Evolutionary conservation across 2,888 invertebrate species (phyloP).

Genomic region (Cerceris ruficornis): DNA sequence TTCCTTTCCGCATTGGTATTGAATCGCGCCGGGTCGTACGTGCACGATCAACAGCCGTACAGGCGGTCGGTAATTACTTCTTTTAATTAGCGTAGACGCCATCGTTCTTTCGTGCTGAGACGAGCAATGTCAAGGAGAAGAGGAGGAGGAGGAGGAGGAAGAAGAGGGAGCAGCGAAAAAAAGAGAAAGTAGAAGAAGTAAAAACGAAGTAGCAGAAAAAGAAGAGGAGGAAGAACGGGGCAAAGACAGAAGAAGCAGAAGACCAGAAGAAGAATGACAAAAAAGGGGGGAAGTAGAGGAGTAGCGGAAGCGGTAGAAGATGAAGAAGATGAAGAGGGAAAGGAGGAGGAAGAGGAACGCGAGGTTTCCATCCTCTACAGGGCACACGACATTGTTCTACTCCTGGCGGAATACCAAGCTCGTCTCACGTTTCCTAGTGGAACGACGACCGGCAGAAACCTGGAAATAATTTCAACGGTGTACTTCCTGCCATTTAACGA

Average conservation of each 20-base stretch:
- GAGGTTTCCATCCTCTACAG: conserved; percentile 13
- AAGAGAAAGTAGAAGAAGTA: too few relatives aligned
- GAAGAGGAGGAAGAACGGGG: too few relatives aligned
- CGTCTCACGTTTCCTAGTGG: conserved; percentile 43
- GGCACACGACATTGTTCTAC: conserved; percentile 46
- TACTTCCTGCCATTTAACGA: conserved; percentile 33
- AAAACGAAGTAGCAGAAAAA: too few relatives aligned
- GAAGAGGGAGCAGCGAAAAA: too few relatives aligned
- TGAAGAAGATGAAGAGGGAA: too few relatives aligned
- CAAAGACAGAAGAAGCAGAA: too few relatives aligned
- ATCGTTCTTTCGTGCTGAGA: conserved; percentile 36
- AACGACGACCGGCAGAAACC: conserved; percentile 25
- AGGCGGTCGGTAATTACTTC: conserved; percentile 25
- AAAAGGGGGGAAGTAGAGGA: too few relatives aligned
- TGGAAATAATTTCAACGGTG: conserved; percentile 34
- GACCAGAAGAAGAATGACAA: too few relatives aligned
- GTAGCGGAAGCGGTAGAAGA: too few relatives aligned
- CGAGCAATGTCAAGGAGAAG: too few relatives aligned
- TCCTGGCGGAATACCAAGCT: conserved; percentile 49
- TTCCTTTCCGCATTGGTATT: not conserved
- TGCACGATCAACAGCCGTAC: conserved; percentile 16
- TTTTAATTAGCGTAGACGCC: conserved; percentile 34
- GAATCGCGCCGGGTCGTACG: not conserved
- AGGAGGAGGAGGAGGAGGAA: too few relatives aligned
- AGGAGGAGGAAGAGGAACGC: too few relatives aligned